phyloP scores from a whole-genome alignment of 2,888 invertebrate genomes.

The Leptura quadrifasciata region DNA sequence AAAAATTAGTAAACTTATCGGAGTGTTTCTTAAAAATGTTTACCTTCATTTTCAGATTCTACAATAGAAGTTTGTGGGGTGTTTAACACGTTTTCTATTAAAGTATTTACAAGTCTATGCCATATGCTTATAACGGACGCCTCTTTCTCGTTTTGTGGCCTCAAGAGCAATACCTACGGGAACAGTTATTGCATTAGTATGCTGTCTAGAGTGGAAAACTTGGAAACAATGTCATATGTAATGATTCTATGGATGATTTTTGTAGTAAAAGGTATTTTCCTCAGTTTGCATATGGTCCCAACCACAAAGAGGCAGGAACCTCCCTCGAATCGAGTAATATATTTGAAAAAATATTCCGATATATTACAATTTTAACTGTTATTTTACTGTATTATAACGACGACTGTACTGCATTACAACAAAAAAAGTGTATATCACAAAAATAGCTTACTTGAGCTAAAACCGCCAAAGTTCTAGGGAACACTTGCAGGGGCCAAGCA shows the following conservation, averaged over 20 bases:
- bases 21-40: background rate
- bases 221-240: no score
- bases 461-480: conserved; percentile 85
- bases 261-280: no score
- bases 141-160: conserved; percentile 91
- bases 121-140: conserved; percentile 93
- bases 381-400: no score
- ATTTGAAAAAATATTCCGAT: no score
- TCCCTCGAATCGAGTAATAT: no score
- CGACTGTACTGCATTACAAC: no score
- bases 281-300: no score
- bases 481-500: conserved; percentile 87
- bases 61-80: conserved; percentile 76
- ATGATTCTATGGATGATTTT: no score
- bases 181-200: conserved; percentile 43
- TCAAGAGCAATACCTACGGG: conserved; percentile 81
- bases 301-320: no score
- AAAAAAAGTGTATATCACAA: background rate
- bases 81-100: conserved; percentile 89
- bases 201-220: no score
- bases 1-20: background rate
- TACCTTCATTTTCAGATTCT: conserved; percentile 86
- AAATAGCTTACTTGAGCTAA: conserved; percentile 83
- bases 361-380: no score
- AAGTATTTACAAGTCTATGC: conserved; percentile 91